Evolutionary conservation across 2,888 invertebrate genomes (phyloP), one percentile per base, ranked within the genome.

Genomic region (Tanypteryx hageni): DNA sequence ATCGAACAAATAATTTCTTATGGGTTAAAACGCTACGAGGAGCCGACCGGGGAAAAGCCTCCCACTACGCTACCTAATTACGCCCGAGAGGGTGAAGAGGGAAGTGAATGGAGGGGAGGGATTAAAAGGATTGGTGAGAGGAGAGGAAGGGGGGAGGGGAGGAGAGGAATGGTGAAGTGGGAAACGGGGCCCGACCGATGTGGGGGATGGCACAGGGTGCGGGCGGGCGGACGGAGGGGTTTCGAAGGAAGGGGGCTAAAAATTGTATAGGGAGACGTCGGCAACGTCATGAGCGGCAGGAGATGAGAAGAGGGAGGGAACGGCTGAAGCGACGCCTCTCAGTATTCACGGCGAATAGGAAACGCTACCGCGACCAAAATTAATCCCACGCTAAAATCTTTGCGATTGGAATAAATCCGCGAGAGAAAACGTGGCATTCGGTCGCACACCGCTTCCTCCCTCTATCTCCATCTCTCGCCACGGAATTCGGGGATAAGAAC

Each of bases 11-110:
- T 86, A 16, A 13, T 86, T 61, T 31, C 31, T 44, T 4, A 61
- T n/a, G 56, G 31, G 89, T 13, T 57, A n/a, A 7, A 76, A 31
- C 64, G 89, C 27, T 44, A 44, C 44, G 5, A n/a, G 68, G 13
- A n/a, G 59, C 59, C 22, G 59, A 61, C 8, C 61, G 89, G 18
- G 68, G 64, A 68, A 86, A 86, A 59, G 64, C 11, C 44, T 31
- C n/a, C 68, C 89, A 89, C 89, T 89, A 89, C 44, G 89, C 89
- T 89, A 68, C 89, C 89, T 89, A 89, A 89, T 89, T 89, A 89
- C 89, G 89, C 68, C 44, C 89, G 64, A 89, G 64, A 64, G 68
- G 89, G 16, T 27, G 68, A 64, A 89, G 89, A 56, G 57, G 83
- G 83, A 83, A 57, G 89, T 16, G 86, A 58, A 86, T 59, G 85